Percentiles rank a stretch among this genome's conserved stretches.
Conservation (phyloP, 1,140 invertebrate genomes). For the Dendrolimus kikuchii region DNA sequence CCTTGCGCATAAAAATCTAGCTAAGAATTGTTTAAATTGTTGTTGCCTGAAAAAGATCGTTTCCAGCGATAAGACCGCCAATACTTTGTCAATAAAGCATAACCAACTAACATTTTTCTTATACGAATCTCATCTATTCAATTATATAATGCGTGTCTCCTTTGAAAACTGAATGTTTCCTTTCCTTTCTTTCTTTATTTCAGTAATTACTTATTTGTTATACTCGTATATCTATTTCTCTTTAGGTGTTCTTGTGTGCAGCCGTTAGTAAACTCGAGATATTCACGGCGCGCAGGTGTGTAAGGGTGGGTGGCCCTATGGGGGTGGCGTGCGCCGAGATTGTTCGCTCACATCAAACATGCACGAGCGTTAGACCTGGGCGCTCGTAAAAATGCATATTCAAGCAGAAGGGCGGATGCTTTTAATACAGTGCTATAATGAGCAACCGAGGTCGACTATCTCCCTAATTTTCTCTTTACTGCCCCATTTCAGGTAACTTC, state of each 20-base stretch:
- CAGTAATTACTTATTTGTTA: neutral
- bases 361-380: slow-evolving; percentile 37
- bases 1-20: too few relatives aligned
- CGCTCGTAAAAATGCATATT: slow-evolving; percentile 69
- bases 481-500: slow-evolving; percentile 41
- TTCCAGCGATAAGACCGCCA: too few relatives aligned
- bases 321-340: slow-evolving; percentile 34
- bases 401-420: slow-evolving; percentile 50
- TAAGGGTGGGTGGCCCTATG: slow-evolving; percentile 17
- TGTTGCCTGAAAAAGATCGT: too few relatives aligned
- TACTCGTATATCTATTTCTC: neutral
- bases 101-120: too few relatives aligned
- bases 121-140: too few relatives aligned
- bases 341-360: slow-evolving; percentile 53
- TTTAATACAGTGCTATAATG: slow-evolving; percentile 61
- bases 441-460: slow-evolving; percentile 49
- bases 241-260: too few relatives aligned
- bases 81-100: too few relatives aligned
- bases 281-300: neutral
- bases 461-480: slow-evolving; percentile 61
- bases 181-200: neutral
- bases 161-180: too few relatives aligned
- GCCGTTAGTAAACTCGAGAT: neutral
- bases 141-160: too few relatives aligned
- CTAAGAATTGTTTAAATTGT: too few relatives aligned